Evolutionary conservation across 1,140 invertebrate species (phyloP), one percentile per base, ranked within the genome.

Genomic region (Ctenoplectra terminalis): DNA sequence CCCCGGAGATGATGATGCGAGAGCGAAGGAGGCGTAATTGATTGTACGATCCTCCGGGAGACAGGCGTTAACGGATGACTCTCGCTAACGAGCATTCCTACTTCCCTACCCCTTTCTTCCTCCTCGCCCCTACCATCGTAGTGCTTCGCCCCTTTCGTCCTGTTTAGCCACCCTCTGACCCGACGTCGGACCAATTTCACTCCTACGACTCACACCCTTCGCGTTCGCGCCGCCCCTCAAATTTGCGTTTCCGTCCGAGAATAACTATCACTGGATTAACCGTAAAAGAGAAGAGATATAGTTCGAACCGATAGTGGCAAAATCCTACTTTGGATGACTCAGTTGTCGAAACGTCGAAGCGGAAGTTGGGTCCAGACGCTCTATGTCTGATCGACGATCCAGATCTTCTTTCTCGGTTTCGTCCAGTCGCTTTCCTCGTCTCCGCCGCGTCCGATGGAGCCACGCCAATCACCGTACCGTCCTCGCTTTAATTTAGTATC

Each of bases 11-110:
- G 92, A 92, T 91, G 90, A 92, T 92, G 91, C 90, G 88, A 91
- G 84, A 88, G 90, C 90, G 93, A 91, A 91, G 90, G 92, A 92
- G 90, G 87, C 89, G 91, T 93, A 93, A 93, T 94, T 93, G 93
- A 93, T 93, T 92, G 92, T 93, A 92, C 90, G 92, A 93, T 93
- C 90, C 90, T 89, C 85, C 87, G 90, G 89, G 90, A 92, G 93
- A 93, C 93, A 94, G 93, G 92, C 93, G 93, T 92, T 93, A 94
- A 94, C 92, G 92, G 92, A 94, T 94, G 92, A 92, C 92, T 93
- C 90, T 90, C 85, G 88, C 92, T 94, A 94, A 94, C 93, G 93
- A 94, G 93, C 92, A 93, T 94, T 94, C 93, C 93, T 87, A 90
- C 91, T 87, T 90, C 88, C 82, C 89, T 89, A 87, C 86, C 86